Evolutionary conservation across 2,888 invertebrate genomes (phyloP).

Genomic region (Chaetogeoica ovagalla): DNA sequence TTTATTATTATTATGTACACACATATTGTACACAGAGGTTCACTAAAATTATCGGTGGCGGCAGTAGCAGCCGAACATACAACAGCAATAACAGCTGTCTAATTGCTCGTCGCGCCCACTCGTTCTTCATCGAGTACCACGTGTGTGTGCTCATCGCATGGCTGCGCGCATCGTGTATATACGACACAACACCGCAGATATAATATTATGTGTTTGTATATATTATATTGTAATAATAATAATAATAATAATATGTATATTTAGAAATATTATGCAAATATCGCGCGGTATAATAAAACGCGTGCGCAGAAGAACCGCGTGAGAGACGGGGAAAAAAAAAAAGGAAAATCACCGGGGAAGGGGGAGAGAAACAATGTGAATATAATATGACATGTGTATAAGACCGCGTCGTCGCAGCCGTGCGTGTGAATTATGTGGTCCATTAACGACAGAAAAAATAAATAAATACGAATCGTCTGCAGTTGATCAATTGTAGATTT

Average conservation of each 20-base stretch:
- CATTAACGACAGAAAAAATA: not conserved
- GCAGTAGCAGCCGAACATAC: not conserved
- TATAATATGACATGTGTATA: not conserved
- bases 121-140: not conserved
- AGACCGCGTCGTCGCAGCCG: too few relatives aligned
- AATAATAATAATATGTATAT: not conserved
- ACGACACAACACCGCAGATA: not conserved
- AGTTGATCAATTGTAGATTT: not conserved
- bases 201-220: too few relatives aligned
- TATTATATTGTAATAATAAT: not conserved
- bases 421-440: not conserved
- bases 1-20: too few relatives aligned
- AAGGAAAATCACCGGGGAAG: too few relatives aligned
- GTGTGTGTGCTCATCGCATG: not conserved
- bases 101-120: not conserved
- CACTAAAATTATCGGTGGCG: not conserved
- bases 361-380: not conserved
- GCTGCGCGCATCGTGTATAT: too few relatives aligned
- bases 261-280: not conserved
- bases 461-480: not conserved
- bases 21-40: too few relatives aligned
- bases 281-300: not conserved
- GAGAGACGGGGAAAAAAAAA: too few relatives aligned
- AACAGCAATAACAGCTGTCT: conserved; percentile 10
- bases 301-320: not conserved